These are phyloP conservation scores for Lithodes maja DNA, from an alignment of 2,888 invertebrate species.

Conservation along the genomic window DNA sequence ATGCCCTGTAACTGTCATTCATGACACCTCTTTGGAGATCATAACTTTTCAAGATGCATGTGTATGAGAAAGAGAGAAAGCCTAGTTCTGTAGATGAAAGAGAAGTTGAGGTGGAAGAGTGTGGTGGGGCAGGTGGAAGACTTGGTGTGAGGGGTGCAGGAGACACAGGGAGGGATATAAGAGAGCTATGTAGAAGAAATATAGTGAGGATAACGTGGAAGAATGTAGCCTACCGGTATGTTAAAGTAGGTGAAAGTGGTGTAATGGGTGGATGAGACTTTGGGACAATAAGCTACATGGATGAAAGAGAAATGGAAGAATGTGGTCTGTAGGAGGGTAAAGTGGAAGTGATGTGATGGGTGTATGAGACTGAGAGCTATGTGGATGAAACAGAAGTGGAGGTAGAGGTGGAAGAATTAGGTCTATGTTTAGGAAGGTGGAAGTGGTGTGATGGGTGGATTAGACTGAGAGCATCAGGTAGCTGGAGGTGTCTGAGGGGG, in stretches of 20 bases:
- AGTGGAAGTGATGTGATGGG: conserved; percentile 46
- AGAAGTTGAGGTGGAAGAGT: too few relatives aligned
- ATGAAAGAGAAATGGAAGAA: not conserved
- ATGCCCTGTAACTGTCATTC: too few relatives aligned
- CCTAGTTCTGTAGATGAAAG: too few relatives aligned
- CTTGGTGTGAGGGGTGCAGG: too few relatives aligned
- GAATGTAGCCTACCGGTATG: too few relatives aligned
- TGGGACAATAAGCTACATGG: not conserved
- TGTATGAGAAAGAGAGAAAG: too few relatives aligned
- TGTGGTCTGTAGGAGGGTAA: not conserved
- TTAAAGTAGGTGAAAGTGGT: not conserved
- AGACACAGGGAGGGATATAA: too few relatives aligned
- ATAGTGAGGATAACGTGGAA: too few relatives aligned
- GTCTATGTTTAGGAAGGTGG: conserved; percentile 21
- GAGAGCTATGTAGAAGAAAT: too few relatives aligned
- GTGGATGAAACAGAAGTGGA: conserved; percentile 2
- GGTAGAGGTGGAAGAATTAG: not conserved
- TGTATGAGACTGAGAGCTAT: conserved; percentile 30
- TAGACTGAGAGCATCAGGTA: not conserved
- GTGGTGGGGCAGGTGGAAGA: too few relatives aligned
- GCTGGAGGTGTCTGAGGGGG: conserved; percentile 41
- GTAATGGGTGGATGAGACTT: not conserved
- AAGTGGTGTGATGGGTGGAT: conserved; percentile 53
- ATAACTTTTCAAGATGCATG: too few relatives aligned
- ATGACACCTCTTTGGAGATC: too few relatives aligned